These are phyloP conservation scores for Timandra comae DNA, from an alignment of 2,888 invertebrate species.

Conservation along the genomic window DNA sequence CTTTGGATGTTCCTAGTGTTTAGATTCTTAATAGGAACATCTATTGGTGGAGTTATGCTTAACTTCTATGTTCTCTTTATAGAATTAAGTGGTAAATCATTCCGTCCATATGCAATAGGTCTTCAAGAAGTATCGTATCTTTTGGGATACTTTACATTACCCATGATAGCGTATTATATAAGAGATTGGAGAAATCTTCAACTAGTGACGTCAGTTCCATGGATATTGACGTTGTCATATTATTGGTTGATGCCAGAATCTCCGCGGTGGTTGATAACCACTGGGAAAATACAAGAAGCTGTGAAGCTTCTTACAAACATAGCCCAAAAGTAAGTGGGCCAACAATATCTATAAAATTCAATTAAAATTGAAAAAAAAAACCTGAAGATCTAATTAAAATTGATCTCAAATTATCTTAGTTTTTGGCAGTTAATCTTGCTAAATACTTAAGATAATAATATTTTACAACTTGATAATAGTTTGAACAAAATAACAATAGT, in stretches of 20 bases:
- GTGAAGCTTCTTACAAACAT: slow-evolving; percentile 79
- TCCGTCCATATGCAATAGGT: slow-evolving; percentile 73
- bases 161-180: slow-evolving; percentile 77
- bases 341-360: too few relatives aligned
- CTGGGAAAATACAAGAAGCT: slow-evolving; percentile 79
- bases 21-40: slow-evolving; percentile 76
- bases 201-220: slow-evolving; percentile 70
- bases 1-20: slow-evolving; percentile 78
- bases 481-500: too few relatives aligned
- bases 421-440: too few relatives aligned
- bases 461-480: too few relatives aligned
- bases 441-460: too few relatives aligned
- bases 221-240: slow-evolving; percentile 74
- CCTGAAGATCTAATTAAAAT: neutral
- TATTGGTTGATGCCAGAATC: slow-evolving; percentile 86
- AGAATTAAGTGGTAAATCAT: slow-evolving; percentile 77
- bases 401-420: slow-evolving; percentile 1
- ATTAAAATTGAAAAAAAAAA: neutral
- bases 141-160: slow-evolving; percentile 71
- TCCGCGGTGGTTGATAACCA: slow-evolving; percentile 85
- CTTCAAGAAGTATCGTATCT: slow-evolving; percentile 75
- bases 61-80: slow-evolving; percentile 80
- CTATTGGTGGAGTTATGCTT: slow-evolving; percentile 81
- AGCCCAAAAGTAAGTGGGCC: slow-evolving; percentile 61
- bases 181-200: slow-evolving; percentile 79